phyloP scores from a whole-genome alignment of 2,113 vertebrate genomes.

The Gymnorhina tibicen region DNA sequence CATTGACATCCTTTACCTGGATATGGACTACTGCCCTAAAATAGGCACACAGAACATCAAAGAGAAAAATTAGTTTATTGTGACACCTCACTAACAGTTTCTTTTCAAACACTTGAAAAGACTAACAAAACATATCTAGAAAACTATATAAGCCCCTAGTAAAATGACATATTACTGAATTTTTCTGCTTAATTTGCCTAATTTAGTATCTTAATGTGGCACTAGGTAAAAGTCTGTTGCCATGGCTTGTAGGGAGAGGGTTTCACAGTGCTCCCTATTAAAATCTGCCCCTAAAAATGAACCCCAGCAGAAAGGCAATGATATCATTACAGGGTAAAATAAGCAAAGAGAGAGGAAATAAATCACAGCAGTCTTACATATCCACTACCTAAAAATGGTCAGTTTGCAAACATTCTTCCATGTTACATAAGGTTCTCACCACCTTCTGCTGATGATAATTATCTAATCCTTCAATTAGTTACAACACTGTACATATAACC shows the following conservation, averaged over 20 bases:
- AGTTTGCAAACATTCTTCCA: not conserved
- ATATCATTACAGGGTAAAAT: not conserved
- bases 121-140: not conserved
- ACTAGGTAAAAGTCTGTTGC: not conserved
- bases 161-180: not conserved
- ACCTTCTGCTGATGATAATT: not conserved
- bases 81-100: not conserved
- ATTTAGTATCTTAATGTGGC: not conserved
- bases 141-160: not conserved
- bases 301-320: not conserved
- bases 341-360: not conserved
- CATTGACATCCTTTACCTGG: conserved; percentile 95
- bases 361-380: not conserved
- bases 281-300: not conserved
- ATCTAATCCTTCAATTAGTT: not conserved
- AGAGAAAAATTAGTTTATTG: not conserved
- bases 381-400: not conserved
- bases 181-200: not conserved
- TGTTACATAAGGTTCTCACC: not conserved
- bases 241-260: not conserved
- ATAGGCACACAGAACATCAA: not conserved
- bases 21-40: conserved; percentile 94
- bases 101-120: not conserved
- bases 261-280: not conserved
- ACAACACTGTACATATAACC: not conserved